These are phyloP conservation scores for Anhinga rufa DNA, from an alignment of 2,113 vertebrate species.

Conservation along the genomic window DNA sequence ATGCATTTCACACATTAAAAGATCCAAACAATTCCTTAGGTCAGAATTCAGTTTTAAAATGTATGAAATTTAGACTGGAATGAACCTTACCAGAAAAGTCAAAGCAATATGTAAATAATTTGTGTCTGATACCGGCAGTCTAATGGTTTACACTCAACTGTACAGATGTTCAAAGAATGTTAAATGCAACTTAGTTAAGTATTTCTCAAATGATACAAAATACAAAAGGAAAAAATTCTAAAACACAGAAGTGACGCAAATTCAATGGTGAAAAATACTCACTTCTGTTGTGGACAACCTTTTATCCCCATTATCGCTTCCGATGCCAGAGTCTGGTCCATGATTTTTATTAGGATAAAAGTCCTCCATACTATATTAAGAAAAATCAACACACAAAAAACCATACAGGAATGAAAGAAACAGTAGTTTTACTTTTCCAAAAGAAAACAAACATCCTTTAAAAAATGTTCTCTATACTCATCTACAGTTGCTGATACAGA, in stretches of 20 bases:
- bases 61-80: background rate
- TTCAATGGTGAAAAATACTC: slow-evolving; percentile 37
- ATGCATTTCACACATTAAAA: background rate
- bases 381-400: background rate
- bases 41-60: background rate
- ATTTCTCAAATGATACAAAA: background rate
- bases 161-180: background rate
- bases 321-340: slow-evolving; percentile 96
- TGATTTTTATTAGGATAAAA: slow-evolving; percentile 98
- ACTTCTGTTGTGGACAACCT: slow-evolving; percentile 96
- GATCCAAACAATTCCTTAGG: background rate
- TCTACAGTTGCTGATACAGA: background rate
- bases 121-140: background rate
- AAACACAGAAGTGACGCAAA: background rate
- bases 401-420: background rate
- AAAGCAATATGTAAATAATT: background rate
- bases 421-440: background rate
- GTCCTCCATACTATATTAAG: slow-evolving; percentile 88
- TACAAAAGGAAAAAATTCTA: background rate
- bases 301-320: slow-evolving; percentile 98
- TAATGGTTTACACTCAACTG: background rate
- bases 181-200: background rate
- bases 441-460: background rate
- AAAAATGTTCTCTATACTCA: background rate
- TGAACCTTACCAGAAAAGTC: background rate